Evolutionary conservation across 2,888 invertebrate genomes (phyloP), one percentile per base, ranked within the genome.

Genomic region (Torymus auratus): DNA sequence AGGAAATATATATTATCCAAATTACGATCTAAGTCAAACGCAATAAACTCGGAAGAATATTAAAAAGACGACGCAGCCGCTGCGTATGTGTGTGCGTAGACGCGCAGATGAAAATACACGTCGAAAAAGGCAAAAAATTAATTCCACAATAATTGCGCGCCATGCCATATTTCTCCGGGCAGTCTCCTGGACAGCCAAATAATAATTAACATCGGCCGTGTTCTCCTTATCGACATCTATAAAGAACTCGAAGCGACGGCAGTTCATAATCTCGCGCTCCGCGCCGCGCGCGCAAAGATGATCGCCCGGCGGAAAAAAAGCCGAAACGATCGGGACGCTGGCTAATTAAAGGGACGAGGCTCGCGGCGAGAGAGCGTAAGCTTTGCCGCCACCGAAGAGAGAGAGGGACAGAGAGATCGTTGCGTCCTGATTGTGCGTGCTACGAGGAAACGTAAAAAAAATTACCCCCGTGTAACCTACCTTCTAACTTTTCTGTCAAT

Each of bases 281-380:
- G n/a, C 28, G 28, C 28, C 7, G 7, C 53, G 58, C 53, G 58
- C 28, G 28, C 64, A 64, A 28, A 64, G 41, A 41, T n/a, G 20
- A 60, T 10, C 28, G 41, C 28, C 64, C 50, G 15, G 15, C 13
- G 52, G 65, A 65, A 65, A 65, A 65, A 62, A 65, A 65, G 17
- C 15, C 65, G 58, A 58, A 17, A 17, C 58, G 58, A 58, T 58
- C 58, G 28, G 50, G 17, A 28, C 65, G 65, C 52, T 13, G 14
- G 52, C 67, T 65, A 65, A 65, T 65, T 65, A 65, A 65, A 65
- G 52, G 65, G 65, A 28, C 28, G 28, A 65, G 50, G 65, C 65
- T 52, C n/a, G 3, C 10, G 17, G 53, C 53, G 13, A 53, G 28
- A 28, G 28, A 28, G 28, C 28, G 28, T 7, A 28, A 28, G 17